Percentiles rank a stretch among this genome's conserved stretches.
Conservation (phyloP, 2,797 vertebrate species). For the Bufotes viridis region DNA sequence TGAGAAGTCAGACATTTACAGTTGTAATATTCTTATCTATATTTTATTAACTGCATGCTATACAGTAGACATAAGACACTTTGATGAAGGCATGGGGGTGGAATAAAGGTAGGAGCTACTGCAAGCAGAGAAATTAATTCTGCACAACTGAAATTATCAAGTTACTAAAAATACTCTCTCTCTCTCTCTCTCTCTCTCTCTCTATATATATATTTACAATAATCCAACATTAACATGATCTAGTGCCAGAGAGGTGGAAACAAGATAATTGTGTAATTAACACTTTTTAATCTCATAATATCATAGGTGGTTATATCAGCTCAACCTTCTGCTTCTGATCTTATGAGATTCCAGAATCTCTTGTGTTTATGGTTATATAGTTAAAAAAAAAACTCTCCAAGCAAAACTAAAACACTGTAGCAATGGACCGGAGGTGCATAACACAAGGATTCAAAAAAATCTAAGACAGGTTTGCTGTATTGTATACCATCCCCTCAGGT, state of each 20-base stretch:
- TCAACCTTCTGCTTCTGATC: not conserved
- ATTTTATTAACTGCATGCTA: conserved; percentile 46
- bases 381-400: not conserved
- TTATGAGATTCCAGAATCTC: not conserved
- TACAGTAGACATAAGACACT: not conserved
- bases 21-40: conserved; percentile 21
- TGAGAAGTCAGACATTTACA: conserved; percentile 23
- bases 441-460: not conserved
- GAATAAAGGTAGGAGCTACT: conserved; percentile 33
- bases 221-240: not conserved
- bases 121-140: conserved; percentile 4
- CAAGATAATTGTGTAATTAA: not conserved
- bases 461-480: not conserved
- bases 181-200: not conserved
- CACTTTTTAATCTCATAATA: conserved; percentile 2
- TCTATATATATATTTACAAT: not conserved
- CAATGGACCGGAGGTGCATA: not conserved
- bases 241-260: not conserved
- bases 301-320: not conserved
- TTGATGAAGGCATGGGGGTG: conserved; percentile 42
- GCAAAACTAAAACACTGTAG: not conserved
- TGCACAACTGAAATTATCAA: not conserved
- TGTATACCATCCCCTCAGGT: not conserved
- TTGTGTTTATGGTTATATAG: not conserved
- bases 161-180: not conserved